Evolutionary conservation across 2,113 vertebrate species (phyloP), one percentile per base, ranked within the genome.

Genomic region (Ploceus nigricollis): DNA sequence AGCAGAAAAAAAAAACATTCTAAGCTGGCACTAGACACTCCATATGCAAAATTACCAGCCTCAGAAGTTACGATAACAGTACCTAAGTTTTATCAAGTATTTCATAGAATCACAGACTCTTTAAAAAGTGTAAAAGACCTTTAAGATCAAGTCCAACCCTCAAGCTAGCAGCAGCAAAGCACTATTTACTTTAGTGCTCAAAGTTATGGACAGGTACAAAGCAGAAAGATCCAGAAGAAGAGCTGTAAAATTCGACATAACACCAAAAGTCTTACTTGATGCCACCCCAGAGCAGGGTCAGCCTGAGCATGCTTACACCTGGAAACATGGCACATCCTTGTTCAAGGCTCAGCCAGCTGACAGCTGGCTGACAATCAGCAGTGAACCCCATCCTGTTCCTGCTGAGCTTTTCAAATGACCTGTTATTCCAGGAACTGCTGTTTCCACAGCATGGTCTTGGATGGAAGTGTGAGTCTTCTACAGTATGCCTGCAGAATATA

Each of bases 31-130:
- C 23, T 30, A 71, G 23, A 56, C 6, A n/a, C 2, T 9, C 3
- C 42, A 14, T 15, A 42, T 30, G 9, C 2, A 9, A 75, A 87
- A 92, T 23, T 33, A 40, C 16, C 40, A 77, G 14, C 14, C 42
- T 56, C 54, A 48, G 11, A 80, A 69, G 69, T 65, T 31, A 58
- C 0, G 0, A 0, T 17, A n/a, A 56, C 7, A 82, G 8, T 37
- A 51, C 6, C 14, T 87, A 35, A 15, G 14, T 27, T 81, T 78
- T 66, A 66, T 70, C 23, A 66, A 63, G 10, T 66, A 51, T 51
- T 66, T 58, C 13, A 58, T 2, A 66, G 22, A 58, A 33, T 19
- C 27, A 39, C 7, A 33, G 58, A 51, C 16, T 44, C 10, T 30
- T n/a, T n/a, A 45, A 44, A 44, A 57, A 82, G 6, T 80, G n/a